Percentiles rank a stretch among this genome's conserved stretches.
Conservation (phyloP, 2,888 invertebrate genomes). For the Eutolmus rufibarbis region DNA sequence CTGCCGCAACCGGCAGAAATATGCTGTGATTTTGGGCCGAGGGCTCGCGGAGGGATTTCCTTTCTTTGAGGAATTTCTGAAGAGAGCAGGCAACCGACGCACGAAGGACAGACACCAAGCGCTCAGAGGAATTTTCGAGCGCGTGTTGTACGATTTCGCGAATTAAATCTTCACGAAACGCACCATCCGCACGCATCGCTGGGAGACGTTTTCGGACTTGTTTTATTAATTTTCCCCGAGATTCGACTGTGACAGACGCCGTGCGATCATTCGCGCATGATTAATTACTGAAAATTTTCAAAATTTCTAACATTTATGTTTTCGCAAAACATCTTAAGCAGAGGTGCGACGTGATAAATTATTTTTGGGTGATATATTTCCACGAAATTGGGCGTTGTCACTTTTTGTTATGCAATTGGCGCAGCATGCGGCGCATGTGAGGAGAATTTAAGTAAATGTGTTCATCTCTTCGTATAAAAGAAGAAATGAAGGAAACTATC, state of each 20-base stretch:
- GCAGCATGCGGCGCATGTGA: not conserved
- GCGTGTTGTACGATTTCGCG: not conserved
- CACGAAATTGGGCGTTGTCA: not conserved
- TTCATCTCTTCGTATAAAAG: not conserved
- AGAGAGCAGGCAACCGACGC: not conserved
- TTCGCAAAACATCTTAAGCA: not conserved
- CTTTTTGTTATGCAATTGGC: not conserved
- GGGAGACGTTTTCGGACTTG: not conserved
- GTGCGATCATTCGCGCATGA: not conserved
- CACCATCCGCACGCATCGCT: not conserved
- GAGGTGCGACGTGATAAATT: constrained; percentile 5
- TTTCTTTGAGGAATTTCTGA: not conserved
- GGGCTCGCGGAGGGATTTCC: not conserved
- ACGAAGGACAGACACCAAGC: not conserved
- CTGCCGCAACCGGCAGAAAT: not conserved
- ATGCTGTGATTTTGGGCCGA: not conserved
- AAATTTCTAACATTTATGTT: not conserved
- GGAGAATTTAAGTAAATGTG: not conserved
- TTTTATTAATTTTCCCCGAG: not conserved
- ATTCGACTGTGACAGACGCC: not conserved
- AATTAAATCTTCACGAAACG: not conserved
- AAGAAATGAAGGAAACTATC: not conserved
- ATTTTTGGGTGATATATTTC: not conserved
- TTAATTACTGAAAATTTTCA: not conserved
- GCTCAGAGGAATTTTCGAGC: not conserved